Percentiles rank a stretch among this genome's conserved stretches.
Evolutionary conservation across 2,797 vertebrate species (phyloP).

Genomic region (Crypturellus tataupa): DNA sequence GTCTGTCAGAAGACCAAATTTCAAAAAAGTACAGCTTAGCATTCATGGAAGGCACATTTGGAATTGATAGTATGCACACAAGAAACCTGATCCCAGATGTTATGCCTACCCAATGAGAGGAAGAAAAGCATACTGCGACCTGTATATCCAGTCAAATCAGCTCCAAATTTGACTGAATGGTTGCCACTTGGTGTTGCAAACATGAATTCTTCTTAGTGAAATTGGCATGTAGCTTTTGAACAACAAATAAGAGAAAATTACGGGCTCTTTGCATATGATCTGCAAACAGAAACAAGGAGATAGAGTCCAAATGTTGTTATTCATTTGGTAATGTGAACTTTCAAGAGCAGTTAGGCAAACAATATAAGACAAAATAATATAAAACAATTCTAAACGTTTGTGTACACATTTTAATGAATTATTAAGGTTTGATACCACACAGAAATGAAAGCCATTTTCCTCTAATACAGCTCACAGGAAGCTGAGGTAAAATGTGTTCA

Average conservation of each 20-base stretch:
- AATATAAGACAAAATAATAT: rapidly evolving
- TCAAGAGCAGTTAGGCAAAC: neutral
- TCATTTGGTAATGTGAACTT: neutral
- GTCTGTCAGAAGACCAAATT: neutral
- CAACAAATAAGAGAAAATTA: neutral
- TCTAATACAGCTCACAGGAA: neutral
- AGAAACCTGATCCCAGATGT: neutral
- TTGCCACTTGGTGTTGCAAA: neutral
- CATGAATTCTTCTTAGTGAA: neutral
- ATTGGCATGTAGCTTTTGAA: neutral
- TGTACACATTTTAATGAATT: neutral
- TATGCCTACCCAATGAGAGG: neutral
- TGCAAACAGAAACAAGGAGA: neutral
- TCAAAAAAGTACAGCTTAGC: neutral
- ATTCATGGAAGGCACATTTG: neutral
- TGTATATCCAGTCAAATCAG: neutral
- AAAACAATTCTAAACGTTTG: neutral
- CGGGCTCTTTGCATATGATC: neutral
- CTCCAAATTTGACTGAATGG: neutral
- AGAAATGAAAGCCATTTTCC: neutral
- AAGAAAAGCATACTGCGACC: neutral
- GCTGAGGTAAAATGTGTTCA: neutral
- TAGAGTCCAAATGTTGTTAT: neutral
- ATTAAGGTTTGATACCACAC: neutral
- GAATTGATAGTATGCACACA: neutral